A percentile compares a stretch with the other conserved stretches of the same genome.
Evolutionary conservation across 2,888 invertebrate species (phyloP).

Genomic region (Hirudinaria manillensis): DNA sequence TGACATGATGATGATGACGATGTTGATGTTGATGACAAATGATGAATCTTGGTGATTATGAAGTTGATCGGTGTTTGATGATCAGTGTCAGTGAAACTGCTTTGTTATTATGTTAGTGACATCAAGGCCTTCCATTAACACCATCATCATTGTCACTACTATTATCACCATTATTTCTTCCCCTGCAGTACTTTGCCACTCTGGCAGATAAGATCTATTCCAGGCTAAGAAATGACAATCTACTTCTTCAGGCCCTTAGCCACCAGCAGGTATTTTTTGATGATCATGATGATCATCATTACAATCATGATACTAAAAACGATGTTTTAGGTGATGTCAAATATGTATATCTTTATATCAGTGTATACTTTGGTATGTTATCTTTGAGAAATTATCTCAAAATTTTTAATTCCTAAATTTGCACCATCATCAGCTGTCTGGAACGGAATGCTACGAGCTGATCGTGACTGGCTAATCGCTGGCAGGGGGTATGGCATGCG

Average conservation of each 20-base stretch:
- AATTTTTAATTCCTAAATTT: constrained; percentile 47
- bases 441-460: constrained; percentile 62
- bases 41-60: background rate
- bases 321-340: background rate
- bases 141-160: no score
- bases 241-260: constrained; percentile 9
- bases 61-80: background rate
- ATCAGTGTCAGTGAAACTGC: background rate
- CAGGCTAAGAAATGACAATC: constrained; percentile 20
- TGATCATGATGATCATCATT: background rate
- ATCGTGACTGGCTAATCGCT: constrained; percentile 81
- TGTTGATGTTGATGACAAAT: background rate
- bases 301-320: background rate
- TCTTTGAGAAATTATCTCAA: constrained; percentile 72
- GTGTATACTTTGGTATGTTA: constrained; percentile 52
- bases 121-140: no score
- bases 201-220: constrained; percentile 23
- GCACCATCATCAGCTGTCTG: constrained; percentile 13
- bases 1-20: background rate
- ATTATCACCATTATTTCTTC: no score
- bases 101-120: no score
- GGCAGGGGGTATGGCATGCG: constrained; percentile 77
- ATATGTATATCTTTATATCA: background rate
- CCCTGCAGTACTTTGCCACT: constrained; percentile 24
- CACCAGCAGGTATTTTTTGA: background rate